Conservation (phyloP, 2,888 invertebrate genomes). For the Clitarchus hookeri region DNA sequence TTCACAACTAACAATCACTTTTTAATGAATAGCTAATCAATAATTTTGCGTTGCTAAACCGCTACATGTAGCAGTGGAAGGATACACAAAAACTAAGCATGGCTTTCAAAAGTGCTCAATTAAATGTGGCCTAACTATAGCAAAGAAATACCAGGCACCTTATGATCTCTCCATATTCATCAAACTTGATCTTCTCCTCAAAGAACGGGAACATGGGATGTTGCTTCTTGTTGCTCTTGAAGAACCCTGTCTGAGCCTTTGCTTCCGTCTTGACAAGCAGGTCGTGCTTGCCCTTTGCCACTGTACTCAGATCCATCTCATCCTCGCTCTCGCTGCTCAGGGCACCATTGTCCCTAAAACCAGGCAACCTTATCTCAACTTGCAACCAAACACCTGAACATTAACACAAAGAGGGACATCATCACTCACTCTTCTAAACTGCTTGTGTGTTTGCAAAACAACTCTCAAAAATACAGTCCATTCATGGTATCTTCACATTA, state of each 20-base stretch:
- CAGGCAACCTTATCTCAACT: conserved; percentile 15
- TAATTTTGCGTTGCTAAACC: too few relatives aligned
- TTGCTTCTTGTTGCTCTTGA: conserved; percentile 86
- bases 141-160: conserved; percentile 54
- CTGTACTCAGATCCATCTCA: conserved; percentile 81
- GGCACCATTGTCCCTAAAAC: conserved; percentile 67
- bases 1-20: too few relatives aligned
- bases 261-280: conserved; percentile 80
- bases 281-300: conserved; percentile 81
- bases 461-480: too few relatives aligned
- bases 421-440: conserved; percentile 28
- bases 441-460: too few relatives aligned
- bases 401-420: too few relatives aligned
- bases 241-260: conserved; percentile 73
- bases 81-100: too few relatives aligned
- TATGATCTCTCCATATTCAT: conserved; percentile 97
- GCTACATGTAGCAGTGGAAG: too few relatives aligned
- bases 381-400: not conserved
- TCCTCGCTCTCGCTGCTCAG: conserved; percentile 82
- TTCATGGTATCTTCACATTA: too few relatives aligned
- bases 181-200: conserved; percentile 88
- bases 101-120: too few relatives aligned
- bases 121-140: too few relatives aligned
- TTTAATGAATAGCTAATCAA: too few relatives aligned
- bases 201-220: conserved; percentile 96